These are phyloP conservation scores for Ptychadena robeensis DNA, from an alignment of 2,797 vertebrate genomes.

Conservation along the genomic window DNA sequence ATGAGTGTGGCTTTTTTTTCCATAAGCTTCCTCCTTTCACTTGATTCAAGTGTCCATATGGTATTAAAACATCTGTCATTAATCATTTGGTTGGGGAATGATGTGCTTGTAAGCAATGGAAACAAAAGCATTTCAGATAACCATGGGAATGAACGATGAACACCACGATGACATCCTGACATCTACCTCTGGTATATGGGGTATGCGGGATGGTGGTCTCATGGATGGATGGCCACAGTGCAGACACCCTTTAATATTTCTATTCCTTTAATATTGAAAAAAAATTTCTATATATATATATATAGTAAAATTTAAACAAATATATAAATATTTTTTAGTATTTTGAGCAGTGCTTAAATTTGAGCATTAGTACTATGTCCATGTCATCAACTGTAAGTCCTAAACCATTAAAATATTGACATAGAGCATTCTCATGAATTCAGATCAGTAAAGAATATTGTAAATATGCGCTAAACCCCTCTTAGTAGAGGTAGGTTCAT, in stretches of 20 bases:
- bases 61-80: slow-evolving; percentile 62
- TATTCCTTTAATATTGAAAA: background rate
- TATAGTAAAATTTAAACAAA: no score
- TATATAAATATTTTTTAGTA: no score
- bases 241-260: background rate
- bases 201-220: background rate
- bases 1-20: slow-evolving; percentile 23
- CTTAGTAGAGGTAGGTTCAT: no score
- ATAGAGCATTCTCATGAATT: no score
- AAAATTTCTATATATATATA: no score
- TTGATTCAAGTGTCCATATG: slow-evolving; percentile 55
- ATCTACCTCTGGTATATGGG: slow-evolving; percentile 13
- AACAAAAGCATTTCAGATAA: slow-evolving; percentile 9
- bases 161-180: background rate
- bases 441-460: no score
- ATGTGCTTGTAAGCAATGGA: slow-evolving; percentile 38
- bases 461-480: no score
- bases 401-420: no score
- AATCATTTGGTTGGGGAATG: slow-evolving; percentile 59
- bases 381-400: no score
- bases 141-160: background rate
- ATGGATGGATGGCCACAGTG: background rate
- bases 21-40: slow-evolving; percentile 20
- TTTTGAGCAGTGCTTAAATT: no score
- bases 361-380: no score